Percentiles rank a stretch among this genome's conserved stretches.
Evolutionary conservation across 1,140 invertebrate species (phyloP).

Genomic region (Nautilus pompilius): DNA sequence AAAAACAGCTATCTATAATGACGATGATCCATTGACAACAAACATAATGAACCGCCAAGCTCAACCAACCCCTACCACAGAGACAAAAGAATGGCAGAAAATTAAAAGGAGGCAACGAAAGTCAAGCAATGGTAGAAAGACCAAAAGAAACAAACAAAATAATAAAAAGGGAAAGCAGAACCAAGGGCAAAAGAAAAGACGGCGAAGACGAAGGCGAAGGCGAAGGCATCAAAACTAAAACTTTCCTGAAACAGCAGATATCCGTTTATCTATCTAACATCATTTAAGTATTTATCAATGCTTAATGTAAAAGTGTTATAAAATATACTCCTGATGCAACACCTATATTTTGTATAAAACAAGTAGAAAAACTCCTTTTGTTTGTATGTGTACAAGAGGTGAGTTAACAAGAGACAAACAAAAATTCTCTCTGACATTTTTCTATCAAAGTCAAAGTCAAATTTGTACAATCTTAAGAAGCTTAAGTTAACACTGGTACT

Average conservation of each 20-base stretch:
- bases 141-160: slow-evolving; percentile 5
- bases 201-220: neutral
- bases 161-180: slow-evolving; percentile 10
- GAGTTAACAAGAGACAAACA: no score
- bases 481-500: no score
- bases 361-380: no score
- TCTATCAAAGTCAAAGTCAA: no score
- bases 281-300: no score
- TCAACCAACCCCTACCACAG: neutral
- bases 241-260: neutral
- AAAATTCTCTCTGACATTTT: no score
- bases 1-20: neutral
- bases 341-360: no score
- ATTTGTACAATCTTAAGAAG: no score
- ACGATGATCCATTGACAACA: neutral
- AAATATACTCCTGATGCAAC: no score
- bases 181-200: slow-evolving; percentile 6
- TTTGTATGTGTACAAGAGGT: no score
- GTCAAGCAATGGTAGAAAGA: neutral
- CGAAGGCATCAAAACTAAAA: neutral
- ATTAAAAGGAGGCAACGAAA: neutral
- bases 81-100: neutral
- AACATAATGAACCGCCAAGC: neutral
- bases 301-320: no score
- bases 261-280: neutral